Conservation (phyloP, 2,888 invertebrate species). For the Euplagia quadripunctaria region DNA sequence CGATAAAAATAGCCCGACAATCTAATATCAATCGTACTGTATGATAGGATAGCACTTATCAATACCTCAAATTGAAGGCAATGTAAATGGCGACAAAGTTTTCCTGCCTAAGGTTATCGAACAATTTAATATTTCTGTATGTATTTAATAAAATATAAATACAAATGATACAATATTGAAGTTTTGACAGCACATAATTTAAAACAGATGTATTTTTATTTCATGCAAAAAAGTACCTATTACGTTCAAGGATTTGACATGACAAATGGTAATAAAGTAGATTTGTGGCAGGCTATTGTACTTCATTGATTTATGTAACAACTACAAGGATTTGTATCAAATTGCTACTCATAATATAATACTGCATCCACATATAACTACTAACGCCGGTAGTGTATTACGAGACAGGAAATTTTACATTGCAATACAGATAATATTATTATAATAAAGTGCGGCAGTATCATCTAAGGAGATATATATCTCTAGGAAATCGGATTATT, state of each 20-base stretch:
- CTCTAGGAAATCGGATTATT: not conserved
- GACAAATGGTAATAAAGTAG: constrained; percentile 14
- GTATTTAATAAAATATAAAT: not conserved
- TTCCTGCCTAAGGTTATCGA: too few relatives aligned
- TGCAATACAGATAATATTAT: not conserved
- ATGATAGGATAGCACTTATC: too few relatives aligned
- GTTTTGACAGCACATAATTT: not conserved
- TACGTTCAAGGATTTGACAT: constrained; percentile 7
- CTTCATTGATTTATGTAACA: not conserved
- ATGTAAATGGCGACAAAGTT: too few relatives aligned
- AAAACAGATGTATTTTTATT: not conserved
- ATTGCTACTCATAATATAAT: not conserved
- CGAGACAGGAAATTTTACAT: not conserved
- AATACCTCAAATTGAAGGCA: too few relatives aligned
- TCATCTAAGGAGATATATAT: not conserved
- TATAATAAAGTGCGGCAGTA: not conserved
- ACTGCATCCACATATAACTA: not conserved
- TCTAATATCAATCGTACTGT: not conserved
- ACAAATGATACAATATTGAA: not conserved
- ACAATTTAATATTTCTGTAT: too few relatives aligned
- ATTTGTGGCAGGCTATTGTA: constrained; percentile 9
- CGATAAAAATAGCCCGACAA: too few relatives aligned
- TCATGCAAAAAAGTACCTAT: not conserved
- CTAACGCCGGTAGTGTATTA: not conserved
- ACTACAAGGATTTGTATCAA: not conserved